Conservation (phyloP, 1,140 invertebrate genomes). For the Drosophila jambulina region DNA sequence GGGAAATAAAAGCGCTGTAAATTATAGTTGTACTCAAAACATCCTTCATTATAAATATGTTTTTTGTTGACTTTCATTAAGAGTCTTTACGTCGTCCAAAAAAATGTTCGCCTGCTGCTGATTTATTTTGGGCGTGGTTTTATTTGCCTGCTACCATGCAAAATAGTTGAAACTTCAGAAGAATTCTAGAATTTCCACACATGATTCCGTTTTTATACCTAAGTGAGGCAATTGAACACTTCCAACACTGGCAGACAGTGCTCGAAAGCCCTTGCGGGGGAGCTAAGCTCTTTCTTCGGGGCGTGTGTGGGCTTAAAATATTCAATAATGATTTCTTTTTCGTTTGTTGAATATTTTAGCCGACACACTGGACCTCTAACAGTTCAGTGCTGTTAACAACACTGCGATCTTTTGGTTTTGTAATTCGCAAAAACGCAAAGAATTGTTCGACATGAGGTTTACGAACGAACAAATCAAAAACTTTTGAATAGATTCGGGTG, state of each 20-base stretch:
- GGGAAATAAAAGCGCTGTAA: constrained; percentile 62
- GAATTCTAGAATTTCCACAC: constrained; percentile 68
- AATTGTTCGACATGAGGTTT: constrained; percentile 73
- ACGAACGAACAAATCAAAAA: constrained; percentile 56
- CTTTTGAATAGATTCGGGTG: constrained; percentile 46
- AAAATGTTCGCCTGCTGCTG: constrained; percentile 52
- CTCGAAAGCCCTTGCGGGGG: constrained; percentile 10
- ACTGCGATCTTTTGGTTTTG: constrained; percentile 79
- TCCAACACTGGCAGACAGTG: constrained; percentile 29
- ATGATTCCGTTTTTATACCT: constrained; percentile 67
- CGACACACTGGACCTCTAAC: constrained; percentile 52
- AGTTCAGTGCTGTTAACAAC: constrained; percentile 47
- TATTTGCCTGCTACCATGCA: constrained; percentile 78
- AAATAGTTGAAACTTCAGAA: constrained; percentile 84
- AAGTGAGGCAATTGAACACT: constrained; percentile 6
- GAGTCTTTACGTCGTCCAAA: constrained; percentile 85
- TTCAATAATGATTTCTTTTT: constrained; percentile 41
- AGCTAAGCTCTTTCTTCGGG: constrained; percentile 18
- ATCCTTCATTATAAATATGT: constrained; percentile 14
- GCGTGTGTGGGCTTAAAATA: constrained; percentile 65
- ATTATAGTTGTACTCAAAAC: constrained; percentile 53
- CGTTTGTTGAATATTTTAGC: constrained; percentile 65
- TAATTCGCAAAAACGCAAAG: constrained; percentile 85
- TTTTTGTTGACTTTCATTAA: constrained; percentile 83
- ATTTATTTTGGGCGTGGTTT: constrained; percentile 76